Evolutionary conservation across 2,888 invertebrate species (phyloP), one percentile per base, ranked within the genome.

Genomic region (Seladonia tumulorum): DNA sequence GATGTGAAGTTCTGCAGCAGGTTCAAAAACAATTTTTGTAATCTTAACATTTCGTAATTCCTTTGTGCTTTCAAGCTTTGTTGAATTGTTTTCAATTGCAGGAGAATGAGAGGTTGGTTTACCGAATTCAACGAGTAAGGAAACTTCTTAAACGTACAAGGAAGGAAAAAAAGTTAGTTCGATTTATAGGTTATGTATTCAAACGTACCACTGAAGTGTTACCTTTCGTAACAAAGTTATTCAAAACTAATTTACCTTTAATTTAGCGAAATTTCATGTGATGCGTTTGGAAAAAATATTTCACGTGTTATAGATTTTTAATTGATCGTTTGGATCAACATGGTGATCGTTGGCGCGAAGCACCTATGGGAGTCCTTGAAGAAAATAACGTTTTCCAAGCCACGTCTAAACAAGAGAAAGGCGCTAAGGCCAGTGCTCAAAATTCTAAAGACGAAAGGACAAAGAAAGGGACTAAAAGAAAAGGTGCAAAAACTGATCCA

Each of bases 61-160:
- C 14, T 71, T 75, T n/a, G 68, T 60, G 39, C 53, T 63, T 47
- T 47, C 16, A 12, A 70, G 39, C 73, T 68, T 53, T 35, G 68
- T 74, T 45, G 25, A 66, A 77, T 60, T 47, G 22, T 77, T 60
- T 82, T 39, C 60, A 78, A 82, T 93, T 93, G 29, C 87, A 97
- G 96, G 97, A 97, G 93, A 97, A 97, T 94, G 97, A 97, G 94
- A 96, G 97, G 95, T 95, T 97, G 89, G 97, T 97, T 85, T 95
- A 95, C 90, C 96, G 97, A 93, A 97, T 97, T 94, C 97, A 97
- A 93, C 96, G 97, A 94, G 97, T 97, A 35, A 97, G 97, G 92
- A 97, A 96, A 95, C 96, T 97, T 82, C 96, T 97, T 1, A 97
- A 97, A 92, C 96, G 96, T 22, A 96, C 96, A 86, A 96, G 96